Conservation (phyloP, 2,797 vertebrate genomes). For the Adelosebastes latens region DNA sequence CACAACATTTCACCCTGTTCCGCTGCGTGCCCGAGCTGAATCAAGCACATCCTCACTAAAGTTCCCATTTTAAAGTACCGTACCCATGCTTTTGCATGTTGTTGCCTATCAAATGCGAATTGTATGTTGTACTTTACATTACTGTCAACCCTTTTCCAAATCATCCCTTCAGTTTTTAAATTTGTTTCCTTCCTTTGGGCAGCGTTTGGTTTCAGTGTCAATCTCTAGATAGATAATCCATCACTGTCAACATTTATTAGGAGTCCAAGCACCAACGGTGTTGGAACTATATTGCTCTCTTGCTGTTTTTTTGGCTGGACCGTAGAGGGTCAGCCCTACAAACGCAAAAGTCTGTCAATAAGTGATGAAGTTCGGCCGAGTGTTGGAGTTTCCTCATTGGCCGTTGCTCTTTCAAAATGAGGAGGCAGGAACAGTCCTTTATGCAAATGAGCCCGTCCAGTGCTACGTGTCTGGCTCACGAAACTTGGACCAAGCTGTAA, state of each 20-base stretch:
- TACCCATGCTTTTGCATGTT: conserved; percentile 6
- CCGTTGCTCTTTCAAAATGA: no score
- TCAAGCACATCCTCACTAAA: conserved; percentile 8
- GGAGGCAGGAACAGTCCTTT: no score
- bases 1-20: conserved; percentile 6
- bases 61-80: conserved; percentile 20
- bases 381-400: no score
- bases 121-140: background rate
- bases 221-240: background rate
- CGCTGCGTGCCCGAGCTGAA: conserved; percentile 20
- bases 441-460: no score
- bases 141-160: background rate
- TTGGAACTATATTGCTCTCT: background rate
- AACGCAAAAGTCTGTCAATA: no score
- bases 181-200: background rate
- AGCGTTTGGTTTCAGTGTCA: background rate
- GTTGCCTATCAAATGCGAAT: background rate
- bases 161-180: background rate
- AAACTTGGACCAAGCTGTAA: no score
- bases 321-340: no score
- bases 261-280: background rate
- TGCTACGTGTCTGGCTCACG: no score
- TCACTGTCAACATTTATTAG: background rate
- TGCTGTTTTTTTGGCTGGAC: background rate
- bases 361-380: no score